Conservation (phyloP, 2,888 invertebrate genomes). For the Xylocampa areola region DNA sequence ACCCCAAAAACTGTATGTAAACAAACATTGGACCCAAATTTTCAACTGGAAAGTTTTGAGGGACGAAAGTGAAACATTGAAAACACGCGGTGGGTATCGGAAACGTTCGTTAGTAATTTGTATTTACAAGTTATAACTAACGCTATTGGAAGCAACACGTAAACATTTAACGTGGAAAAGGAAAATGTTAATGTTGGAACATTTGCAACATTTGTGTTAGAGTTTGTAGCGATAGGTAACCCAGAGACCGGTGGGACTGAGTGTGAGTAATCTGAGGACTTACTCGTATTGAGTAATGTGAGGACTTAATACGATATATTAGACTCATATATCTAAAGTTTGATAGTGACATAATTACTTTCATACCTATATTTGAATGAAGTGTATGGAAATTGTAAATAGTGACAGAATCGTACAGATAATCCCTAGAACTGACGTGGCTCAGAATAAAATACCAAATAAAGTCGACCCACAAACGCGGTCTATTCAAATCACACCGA, state of each 20-base stretch:
- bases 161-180: slow-evolving; percentile 39
- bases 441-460: slow-evolving; percentile 55
- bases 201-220: slow-evolving; percentile 23
- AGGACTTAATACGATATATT: no score
- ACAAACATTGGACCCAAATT: slow-evolving; percentile 81
- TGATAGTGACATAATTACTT: neutral
- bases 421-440: slow-evolving; percentile 34
- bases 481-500: slow-evolving; percentile 74
- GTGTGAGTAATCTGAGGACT: slow-evolving; percentile 7
- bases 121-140: slow-evolving; percentile 69
- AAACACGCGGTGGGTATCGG: slow-evolving; percentile 77
- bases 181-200: slow-evolving; percentile 28
- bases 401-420: slow-evolving; percentile 30
- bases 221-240: slow-evolving; percentile 29
- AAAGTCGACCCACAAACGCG: slow-evolving; percentile 69
- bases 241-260: slow-evolving; percentile 17
- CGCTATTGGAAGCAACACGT: slow-evolving; percentile 47
- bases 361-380: neutral
- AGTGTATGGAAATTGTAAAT: slow-evolving; percentile 1
- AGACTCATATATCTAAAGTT: no score
- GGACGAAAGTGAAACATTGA: slow-evolving; percentile 79
- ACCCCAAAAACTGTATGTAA: slow-evolving; percentile 86
- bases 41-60: slow-evolving; percentile 72
- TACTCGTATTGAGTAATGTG: slow-evolving; percentile 4
- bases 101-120: slow-evolving; percentile 77